Conservation (phyloP, 2,113 vertebrate species). For the Seriola aureovittata region DNA sequence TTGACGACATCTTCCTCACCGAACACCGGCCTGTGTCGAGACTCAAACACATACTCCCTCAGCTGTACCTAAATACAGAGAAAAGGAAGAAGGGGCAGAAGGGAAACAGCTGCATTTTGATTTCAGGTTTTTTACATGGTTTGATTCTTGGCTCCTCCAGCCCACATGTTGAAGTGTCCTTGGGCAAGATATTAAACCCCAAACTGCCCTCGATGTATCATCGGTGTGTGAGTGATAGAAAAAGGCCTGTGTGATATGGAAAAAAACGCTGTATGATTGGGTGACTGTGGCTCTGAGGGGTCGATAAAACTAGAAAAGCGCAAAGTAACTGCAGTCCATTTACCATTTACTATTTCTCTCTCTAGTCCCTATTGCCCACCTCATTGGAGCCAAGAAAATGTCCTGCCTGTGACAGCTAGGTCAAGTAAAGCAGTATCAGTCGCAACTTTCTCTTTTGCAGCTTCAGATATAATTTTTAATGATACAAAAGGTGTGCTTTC, state of each 20-base stretch:
- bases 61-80: slow-evolving; percentile 87
- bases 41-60: slow-evolving; percentile 93
- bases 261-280: no score
- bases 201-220: no score
- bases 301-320: no score
- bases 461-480: neutral
- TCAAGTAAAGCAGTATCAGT: neutral
- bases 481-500: neutral
- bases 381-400: neutral
- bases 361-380: neutral
- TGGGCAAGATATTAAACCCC: no score
- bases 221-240: no score
- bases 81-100: neutral
- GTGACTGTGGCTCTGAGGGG: no score
- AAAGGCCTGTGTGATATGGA: no score
- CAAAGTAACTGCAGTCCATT: no score
- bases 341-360: neutral
- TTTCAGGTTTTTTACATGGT: no score
- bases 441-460: neutral
- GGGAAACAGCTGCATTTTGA: neutral
- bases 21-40: slow-evolving; percentile 89
- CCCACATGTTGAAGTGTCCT: no score
- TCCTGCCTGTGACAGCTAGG: no score
- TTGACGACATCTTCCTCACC: slow-evolving; percentile 94
- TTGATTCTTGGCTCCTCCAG: no score